These are phyloP conservation scores for Otus scops DNA, from an alignment of 2,797 vertebrate genomes.

Conservation along the genomic window DNA sequence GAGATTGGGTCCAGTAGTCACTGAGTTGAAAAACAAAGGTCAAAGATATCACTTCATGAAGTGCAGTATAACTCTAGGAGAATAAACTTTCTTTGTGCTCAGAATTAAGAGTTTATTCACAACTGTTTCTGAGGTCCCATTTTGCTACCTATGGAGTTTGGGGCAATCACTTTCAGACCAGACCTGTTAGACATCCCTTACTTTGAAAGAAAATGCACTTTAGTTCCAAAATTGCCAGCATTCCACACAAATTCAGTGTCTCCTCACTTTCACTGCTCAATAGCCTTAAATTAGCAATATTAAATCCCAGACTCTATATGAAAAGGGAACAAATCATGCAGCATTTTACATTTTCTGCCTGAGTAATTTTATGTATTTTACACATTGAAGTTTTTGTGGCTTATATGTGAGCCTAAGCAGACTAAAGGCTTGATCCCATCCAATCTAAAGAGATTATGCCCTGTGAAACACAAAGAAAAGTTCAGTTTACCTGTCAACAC, in stretches of 20 bases:
- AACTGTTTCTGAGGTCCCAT: not conserved
- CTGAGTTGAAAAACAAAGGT: not conserved
- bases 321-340: not conserved
- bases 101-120: not conserved
- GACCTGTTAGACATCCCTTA: not conserved
- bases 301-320: not conserved
- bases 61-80: not conserved
- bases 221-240: rapidly evolving
- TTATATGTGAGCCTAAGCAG: not conserved
- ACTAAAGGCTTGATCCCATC: not conserved
- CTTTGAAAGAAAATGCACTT: not conserved
- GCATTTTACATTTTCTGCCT: not conserved
- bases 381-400: not conserved
- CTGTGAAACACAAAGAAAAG: not conserved
- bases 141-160: not conserved
- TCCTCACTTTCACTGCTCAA: not conserved
- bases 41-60: not conserved
- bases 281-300: not conserved
- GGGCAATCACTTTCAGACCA: not conserved
- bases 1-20: not conserved
- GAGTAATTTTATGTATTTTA: not conserved
- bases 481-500: constrained; percentile 73
- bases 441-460: not conserved
- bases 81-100: not conserved
- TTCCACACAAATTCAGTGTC: not conserved